Base-by-base conservation (phyloP, 1,140 invertebrate genomes). In the Neocloeon triangulifer region DNA sequence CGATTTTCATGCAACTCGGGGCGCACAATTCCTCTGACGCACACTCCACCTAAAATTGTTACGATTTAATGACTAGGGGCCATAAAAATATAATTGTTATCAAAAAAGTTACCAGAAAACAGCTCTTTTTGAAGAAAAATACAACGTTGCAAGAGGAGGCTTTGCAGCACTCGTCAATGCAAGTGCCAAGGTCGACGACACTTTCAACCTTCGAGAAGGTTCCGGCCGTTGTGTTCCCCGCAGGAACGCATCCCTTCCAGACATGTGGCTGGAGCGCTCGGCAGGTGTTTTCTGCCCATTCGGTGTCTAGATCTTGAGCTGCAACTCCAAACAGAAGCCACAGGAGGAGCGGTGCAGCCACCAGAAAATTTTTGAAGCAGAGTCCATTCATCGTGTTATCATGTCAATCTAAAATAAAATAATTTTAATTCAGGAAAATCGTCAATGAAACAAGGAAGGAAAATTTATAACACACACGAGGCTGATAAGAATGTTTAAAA, bases 91-190 rank as follows among this genome's bases (percentile, higher is more conserved):
- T n/a, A n/a, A n/a, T n/a, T n/a, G n/a, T n/a, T n/a, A n/a, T n/a
- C n/a, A n/a, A n/a, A n/a, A n/a, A 18, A 17, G 30, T 39, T 41
- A 79, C 62, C 53, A 75, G 72, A 45, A 66, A 86, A 48, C 80
- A 86, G 30, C 66, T 70, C 13, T 53, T 50, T 40, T 79, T 69
- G 35, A 66, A 66, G 46, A 78, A 70, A 43, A 86, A 69, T 4
- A 72, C 77, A 37, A 82, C 66, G 51, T 86, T 75, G 47, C 81
- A 86, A 2, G 48, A 41, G 1, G 58, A 49, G 22, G 64, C 56
- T 1, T 51, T 48, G 47, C 81, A 86, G 45, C 82, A 86, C 20
- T 61, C 56, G 39, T 63, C 54, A 3, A 80, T 61, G 50, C 81
- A 86, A 27, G 65, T 55, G 31, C 62, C 60, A 4, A 72, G 45